A percentile compares a stretch with the other conserved stretches of the same genome.
Evolutionary conservation across 2,888 invertebrate species (phyloP).

Genomic region (Ectemnius continuus): DNA sequence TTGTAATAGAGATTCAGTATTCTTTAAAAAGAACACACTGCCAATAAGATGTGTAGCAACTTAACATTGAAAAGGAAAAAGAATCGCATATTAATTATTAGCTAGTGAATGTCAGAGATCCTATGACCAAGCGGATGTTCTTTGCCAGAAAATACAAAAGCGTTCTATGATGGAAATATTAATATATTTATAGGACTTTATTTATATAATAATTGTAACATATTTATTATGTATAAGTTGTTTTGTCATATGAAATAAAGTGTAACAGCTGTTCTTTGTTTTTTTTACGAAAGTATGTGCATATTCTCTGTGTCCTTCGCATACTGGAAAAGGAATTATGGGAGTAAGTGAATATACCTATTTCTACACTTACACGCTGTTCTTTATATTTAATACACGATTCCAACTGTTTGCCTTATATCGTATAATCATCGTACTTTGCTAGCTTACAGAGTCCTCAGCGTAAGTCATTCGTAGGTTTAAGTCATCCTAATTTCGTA

Average conservation of each 20-base stretch:
- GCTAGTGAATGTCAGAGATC: too few species aligned
- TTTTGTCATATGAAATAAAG: conserved; percentile 43
- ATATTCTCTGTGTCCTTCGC: conserved; percentile 15
- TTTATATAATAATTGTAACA: conserved; percentile 42
- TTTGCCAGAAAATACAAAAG: conserved; percentile 11
- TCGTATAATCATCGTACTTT: conserved; percentile 43
- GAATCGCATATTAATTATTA: too few species aligned
- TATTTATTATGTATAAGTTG: conserved; percentile 29
- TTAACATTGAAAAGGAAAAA: too few species aligned
- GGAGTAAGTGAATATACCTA: conserved; percentile 41
- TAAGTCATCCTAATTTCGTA: too few species aligned
- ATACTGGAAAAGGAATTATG: conserved; percentile 17
- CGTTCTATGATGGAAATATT: conserved; percentile 32
- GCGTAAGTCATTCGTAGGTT: too few species aligned
- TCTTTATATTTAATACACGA: conserved; percentile 69
- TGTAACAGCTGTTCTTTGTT: conserved; percentile 21
- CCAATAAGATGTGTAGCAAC: too few species aligned
- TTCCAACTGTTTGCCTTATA: conserved; percentile 46
- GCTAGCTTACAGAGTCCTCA: conserved; percentile 25
- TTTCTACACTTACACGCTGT: conserved; percentile 66
- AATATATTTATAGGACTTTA: conserved; percentile 26
- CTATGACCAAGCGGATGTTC: too few species aligned
- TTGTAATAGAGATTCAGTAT: too few species aligned
- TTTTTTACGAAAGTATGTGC: conserved; percentile 35
- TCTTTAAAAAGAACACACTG: too few species aligned